Conservation (phyloP, 2,113 vertebrate genomes). For the Hippocampus abdominalis region DNA sequence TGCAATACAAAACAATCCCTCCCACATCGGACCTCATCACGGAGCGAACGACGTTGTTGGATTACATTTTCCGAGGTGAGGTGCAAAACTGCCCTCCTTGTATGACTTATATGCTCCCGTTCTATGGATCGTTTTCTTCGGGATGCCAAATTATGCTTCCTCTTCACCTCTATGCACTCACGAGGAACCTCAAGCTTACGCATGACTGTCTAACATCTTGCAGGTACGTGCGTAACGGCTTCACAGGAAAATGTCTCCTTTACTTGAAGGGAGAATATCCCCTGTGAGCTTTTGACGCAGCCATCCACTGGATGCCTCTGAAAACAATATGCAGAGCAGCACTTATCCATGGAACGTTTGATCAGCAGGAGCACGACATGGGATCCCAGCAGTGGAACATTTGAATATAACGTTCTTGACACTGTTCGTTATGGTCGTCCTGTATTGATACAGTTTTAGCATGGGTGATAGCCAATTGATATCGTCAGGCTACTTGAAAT, state of each 20-base stretch:
- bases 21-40: neutral
- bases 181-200: neutral
- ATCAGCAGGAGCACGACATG: neutral
- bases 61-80: conserved; percentile 1
- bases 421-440: neutral
- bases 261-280: neutral
- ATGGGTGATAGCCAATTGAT: too few species aligned
- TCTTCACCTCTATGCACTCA: neutral
- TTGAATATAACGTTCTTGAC: neutral
- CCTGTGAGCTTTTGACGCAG: neutral
- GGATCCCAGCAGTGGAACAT: neutral
- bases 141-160: neutral
- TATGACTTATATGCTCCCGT: neutral
- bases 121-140: neutral
- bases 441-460: too few species aligned
- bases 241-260: neutral
- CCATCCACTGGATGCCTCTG: neutral
- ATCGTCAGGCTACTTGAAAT: too few species aligned
- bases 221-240: neutral
- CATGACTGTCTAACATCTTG: neutral
- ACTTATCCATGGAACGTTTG: too few species aligned
- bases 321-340: neutral
- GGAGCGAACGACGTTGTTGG: neutral
- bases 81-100: neutral
- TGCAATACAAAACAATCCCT: conserved; percentile 8